These are phyloP conservation scores for Teleopsis dalmanni DNA, from an alignment of 1,140 invertebrate genomes.

Conservation along the genomic window DNA sequence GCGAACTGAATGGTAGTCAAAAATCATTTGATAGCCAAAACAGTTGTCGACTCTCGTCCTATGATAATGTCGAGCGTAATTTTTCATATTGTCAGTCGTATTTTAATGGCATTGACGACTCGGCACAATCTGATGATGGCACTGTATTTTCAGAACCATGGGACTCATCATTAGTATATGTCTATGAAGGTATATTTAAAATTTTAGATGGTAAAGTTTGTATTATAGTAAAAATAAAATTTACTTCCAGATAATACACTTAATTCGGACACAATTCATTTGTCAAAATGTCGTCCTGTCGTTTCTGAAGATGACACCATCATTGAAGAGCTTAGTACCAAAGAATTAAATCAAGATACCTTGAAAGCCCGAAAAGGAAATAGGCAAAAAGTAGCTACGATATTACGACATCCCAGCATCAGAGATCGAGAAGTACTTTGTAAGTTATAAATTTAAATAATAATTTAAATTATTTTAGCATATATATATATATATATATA, in stretches of 20 bases:
- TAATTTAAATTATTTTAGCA: no score
- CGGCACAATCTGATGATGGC: conserved; percentile 48
- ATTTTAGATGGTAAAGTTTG: conserved; percentile 41
- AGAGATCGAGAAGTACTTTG: conserved; percentile 42
- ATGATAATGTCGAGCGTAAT: conserved; percentile 60
- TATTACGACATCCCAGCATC: conserved; percentile 39
- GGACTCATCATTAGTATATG: conserved; percentile 73
- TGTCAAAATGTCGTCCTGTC: conserved; percentile 41
- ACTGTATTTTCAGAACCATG: conserved; percentile 80
- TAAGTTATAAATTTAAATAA: no score
- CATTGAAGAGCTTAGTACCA: conserved; percentile 40
- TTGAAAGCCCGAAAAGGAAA: conserved; percentile 32
- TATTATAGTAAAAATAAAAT: no score
- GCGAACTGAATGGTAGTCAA: conserved; percentile 23
- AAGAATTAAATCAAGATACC: conserved; percentile 41
- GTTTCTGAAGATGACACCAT: conserved; percentile 44
- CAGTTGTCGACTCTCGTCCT: conserved; percentile 56
- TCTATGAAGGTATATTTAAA: conserved; percentile 59
- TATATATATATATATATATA: no score
- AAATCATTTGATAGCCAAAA: conserved; percentile 37
- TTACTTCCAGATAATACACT: conserved; percentile 30
- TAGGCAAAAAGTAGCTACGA: conserved; percentile 39
- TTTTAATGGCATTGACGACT: conserved; percentile 36
- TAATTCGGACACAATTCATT: conserved; percentile 41
- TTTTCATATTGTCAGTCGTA: conserved; percentile 33